These are phyloP conservation scores for Athene noctua DNA, from an alignment of 2,113 vertebrate species.

Conservation along the genomic window DNA sequence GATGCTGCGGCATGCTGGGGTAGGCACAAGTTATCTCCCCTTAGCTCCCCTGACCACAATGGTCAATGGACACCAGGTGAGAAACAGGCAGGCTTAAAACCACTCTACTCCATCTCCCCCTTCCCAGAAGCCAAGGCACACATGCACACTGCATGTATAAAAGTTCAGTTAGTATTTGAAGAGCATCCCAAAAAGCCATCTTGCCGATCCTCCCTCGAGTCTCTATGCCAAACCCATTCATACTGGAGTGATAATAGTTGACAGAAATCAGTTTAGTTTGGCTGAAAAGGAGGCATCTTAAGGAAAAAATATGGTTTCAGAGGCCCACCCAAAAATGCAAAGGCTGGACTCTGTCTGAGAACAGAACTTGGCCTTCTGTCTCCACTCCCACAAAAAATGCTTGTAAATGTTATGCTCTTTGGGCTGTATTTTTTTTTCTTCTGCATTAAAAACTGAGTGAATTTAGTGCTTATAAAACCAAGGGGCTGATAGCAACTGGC, in stretches of 20 bases:
- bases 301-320: conserved; percentile 32
- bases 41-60: not conserved
- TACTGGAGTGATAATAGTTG: conserved; percentile 2
- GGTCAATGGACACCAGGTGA: fast-evolving
- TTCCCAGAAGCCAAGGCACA: not conserved
- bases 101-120: not conserved
- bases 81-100: not conserved
- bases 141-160: not conserved
- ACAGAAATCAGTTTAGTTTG: conserved; percentile 17
- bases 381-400: conserved; percentile 53
- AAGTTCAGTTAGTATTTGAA: not conserved
- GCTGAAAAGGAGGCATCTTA: conserved; percentile 15
- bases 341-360: conserved; percentile 40
- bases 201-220: not conserved
- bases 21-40: not conserved
- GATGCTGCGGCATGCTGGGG: not conserved
- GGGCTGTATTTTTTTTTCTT: not conserved
- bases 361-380: conserved; percentile 52
- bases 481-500: conserved; percentile 57
- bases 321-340: conserved; percentile 46
- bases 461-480: conserved; percentile 69
- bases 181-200: not conserved
- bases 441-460: conserved; percentile 47
- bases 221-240: not conserved
- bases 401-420: conserved; percentile 53